A percentile compares a stretch with the other conserved stretches of the same genome.
These are phyloP conservation scores for Numenius phaeopus DNA, from an alignment of 2,797 vertebrate genomes.

Conservation along the genomic window DNA sequence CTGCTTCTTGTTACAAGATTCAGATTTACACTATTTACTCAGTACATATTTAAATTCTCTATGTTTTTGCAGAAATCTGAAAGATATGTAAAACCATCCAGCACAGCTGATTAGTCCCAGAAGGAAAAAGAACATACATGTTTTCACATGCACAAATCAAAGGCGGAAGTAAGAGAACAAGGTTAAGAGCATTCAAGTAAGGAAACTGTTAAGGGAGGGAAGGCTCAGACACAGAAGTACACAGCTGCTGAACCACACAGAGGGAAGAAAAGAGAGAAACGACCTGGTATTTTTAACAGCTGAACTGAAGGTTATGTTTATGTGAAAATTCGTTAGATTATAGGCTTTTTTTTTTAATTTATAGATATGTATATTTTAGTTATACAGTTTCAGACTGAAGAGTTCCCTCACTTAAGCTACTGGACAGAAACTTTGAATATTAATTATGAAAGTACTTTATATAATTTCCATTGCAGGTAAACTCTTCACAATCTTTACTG, in stretches of 20 bases:
- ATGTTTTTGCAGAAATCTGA: background rate
- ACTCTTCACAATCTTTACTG: background rate
- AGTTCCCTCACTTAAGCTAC: background rate
- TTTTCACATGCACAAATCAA: background rate
- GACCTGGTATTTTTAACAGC: background rate
- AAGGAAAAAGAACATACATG: background rate
- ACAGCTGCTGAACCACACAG: background rate
- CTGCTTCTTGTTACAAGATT: background rate
- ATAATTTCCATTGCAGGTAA: background rate
- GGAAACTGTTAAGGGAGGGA: background rate
- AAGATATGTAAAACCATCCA: background rate
- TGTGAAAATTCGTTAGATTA: background rate
- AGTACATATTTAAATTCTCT: background rate
- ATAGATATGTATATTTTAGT: background rate
- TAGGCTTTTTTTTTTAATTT: background rate
- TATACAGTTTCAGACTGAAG: background rate
- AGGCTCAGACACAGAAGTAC: background rate
- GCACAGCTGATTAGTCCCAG: background rate
- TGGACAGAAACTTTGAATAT: background rate
- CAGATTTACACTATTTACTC: background rate
- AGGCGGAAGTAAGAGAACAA: background rate
- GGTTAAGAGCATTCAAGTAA: accelerated
- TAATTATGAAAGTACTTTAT: background rate
- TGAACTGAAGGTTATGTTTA: background rate
- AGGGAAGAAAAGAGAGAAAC: background rate